These are phyloP conservation scores for Lasius platythorax DNA, from an alignment of 2,888 invertebrate genomes.

Conservation along the genomic window DNA sequence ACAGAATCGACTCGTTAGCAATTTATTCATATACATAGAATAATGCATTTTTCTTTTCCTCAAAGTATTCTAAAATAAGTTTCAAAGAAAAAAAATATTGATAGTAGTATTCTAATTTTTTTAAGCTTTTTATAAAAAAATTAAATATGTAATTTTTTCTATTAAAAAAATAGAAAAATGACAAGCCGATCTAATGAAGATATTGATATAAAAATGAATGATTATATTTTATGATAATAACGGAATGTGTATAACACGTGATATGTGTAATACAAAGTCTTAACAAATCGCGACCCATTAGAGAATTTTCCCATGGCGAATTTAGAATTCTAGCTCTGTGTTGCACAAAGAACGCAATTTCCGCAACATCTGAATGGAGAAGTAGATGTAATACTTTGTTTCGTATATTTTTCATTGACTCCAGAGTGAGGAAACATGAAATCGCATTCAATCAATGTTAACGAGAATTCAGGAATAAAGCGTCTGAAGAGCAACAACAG, in stretches of 20 bases:
- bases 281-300: background rate
- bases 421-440: conserved; percentile 8
- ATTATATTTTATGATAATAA: background rate
- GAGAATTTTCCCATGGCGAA: background rate
- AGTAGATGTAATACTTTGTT: background rate
- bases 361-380: background rate
- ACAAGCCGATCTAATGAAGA: background rate
- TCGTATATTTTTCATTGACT: background rate
- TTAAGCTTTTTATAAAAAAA: background rate
- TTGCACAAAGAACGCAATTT: background rate
- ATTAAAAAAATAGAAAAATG: background rate
- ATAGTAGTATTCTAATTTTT: background rate
- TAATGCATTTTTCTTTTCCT: background rate
- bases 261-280: background rate
- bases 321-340: background rate
- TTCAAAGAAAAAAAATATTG: background rate
- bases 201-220: background rate
- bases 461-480: background rate
- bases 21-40: background rate
- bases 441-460: background rate
- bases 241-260: background rate
- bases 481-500: background rate
- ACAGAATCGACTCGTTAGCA: background rate
- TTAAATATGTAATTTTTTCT: background rate
- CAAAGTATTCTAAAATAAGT: background rate